phyloP scores from a whole-genome alignment of 2,888 invertebrate genomes.

The Matsumyia berberina region DNA sequence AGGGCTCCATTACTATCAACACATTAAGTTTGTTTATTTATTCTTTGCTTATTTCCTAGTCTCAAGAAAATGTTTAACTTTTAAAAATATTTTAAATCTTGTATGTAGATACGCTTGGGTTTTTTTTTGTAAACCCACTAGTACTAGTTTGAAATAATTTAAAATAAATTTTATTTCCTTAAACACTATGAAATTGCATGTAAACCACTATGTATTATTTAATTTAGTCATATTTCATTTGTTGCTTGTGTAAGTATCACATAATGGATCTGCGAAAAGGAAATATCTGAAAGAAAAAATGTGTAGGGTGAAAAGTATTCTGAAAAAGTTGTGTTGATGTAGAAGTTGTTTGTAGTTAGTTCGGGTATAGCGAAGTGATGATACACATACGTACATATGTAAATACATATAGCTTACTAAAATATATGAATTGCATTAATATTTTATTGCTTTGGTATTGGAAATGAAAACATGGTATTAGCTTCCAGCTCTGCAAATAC shows the following conservation, averaged over 20 bases:
- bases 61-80: constrained; percentile 46
- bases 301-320: neutral
- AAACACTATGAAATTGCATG: neutral
- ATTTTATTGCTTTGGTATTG: too few species aligned
- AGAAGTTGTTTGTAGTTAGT: too few species aligned
- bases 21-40: constrained; percentile 18
- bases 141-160: neutral
- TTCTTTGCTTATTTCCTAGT: neutral
- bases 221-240: neutral
- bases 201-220: neutral
- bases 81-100: constrained; percentile 5
- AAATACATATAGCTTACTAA: too few species aligned
- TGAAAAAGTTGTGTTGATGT: neutral
- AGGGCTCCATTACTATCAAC: constrained; percentile 50
- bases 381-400: too few species aligned
- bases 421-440: too few species aligned
- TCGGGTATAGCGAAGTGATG: too few species aligned
- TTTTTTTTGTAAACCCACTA: constrained; percentile 7
- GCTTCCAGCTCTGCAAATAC: too few species aligned
- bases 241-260: constrained; percentile 48
- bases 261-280: constrained; percentile 43
- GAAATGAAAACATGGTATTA: too few species aligned
- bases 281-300: constrained; percentile 9
- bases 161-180: neutral
- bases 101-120: neutral